A percentile compares a stretch with the other conserved stretches of the same genome.
Evolutionary conservation across 2,888 invertebrate species (phyloP).

Genomic region (Thereva unica): DNA sequence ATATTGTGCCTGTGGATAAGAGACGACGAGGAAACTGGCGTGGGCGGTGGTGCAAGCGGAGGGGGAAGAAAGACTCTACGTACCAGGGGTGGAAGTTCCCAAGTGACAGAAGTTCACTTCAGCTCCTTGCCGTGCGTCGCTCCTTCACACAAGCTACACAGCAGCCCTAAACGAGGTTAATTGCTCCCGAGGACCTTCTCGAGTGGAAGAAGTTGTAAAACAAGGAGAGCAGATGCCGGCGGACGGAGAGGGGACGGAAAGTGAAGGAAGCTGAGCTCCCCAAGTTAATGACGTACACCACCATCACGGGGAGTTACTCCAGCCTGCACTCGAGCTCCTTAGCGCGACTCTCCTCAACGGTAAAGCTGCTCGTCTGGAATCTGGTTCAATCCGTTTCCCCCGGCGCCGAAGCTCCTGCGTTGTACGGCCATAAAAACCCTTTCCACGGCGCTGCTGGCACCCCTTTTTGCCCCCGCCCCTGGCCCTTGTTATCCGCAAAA

Average conservation of each 20-base stretch:
- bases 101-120: neutral
- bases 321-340: too few species aligned
- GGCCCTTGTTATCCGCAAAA: neutral
- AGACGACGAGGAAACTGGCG: too few species aligned
- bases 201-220: slow-evolving; percentile 8
- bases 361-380: too few species aligned
- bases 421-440: neutral
- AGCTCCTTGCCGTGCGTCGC: neutral
- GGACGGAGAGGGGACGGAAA: neutral
- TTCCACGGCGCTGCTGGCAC: neutral
- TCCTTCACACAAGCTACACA: slow-evolving; percentile 4
- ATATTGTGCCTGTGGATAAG: too few species aligned
- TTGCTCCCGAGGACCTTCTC: slow-evolving; percentile 8
- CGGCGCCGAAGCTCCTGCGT: neutral
- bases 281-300: too few species aligned
- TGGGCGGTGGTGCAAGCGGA: too few species aligned
- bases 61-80: too few species aligned
- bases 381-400: too few species aligned
- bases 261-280: too few species aligned
- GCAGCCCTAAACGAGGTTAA: slow-evolving; percentile 32
- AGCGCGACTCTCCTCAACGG: too few species aligned
- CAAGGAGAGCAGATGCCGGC: slow-evolving; percentile 6
- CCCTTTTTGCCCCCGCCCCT: neutral
- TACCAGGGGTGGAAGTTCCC: too few species aligned
- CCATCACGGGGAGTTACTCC: too few species aligned